phyloP scores from a whole-genome alignment of 1,140 invertebrate genomes.

The Littorina saxatilis region DNA sequence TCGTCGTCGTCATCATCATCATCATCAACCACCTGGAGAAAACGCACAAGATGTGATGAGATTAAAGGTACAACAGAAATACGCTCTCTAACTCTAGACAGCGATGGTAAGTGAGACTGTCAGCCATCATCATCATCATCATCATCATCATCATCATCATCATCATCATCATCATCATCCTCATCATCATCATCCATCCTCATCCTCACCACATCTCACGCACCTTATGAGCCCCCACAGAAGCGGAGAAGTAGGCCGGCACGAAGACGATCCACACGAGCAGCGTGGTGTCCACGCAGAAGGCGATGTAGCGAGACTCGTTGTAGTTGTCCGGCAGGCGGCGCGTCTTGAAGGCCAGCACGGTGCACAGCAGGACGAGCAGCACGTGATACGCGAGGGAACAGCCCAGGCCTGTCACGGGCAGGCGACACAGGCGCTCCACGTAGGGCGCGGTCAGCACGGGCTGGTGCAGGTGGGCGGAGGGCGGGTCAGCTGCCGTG shows the following conservation, averaged over 20 bases:
- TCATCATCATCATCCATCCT: too few relatives aligned
- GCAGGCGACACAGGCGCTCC: slow-evolving; percentile 57
- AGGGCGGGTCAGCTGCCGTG: slow-evolving; percentile 49
- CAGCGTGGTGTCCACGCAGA: slow-evolving; percentile 68
- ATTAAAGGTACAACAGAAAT: too few relatives aligned
- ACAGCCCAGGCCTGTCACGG: slow-evolving; percentile 50
- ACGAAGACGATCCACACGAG: slow-evolving; percentile 69
- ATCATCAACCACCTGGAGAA: too few relatives aligned
- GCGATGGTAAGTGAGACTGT: too few relatives aligned
- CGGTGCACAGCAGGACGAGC: slow-evolving; percentile 90
- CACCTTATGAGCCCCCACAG: slow-evolving; percentile 51
- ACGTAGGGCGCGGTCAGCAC: slow-evolving; percentile 53
- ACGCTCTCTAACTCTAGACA: too few relatives aligned
- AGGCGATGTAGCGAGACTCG: slow-evolving; percentile 68
- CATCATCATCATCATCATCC: too few relatives aligned
- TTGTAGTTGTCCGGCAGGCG: slow-evolving; percentile 70
- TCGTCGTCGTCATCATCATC: too few relatives aligned
- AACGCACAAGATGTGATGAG: too few relatives aligned
- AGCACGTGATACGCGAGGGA: slow-evolving; percentile 89
- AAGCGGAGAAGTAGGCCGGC: slow-evolving; percentile 63
- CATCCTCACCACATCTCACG: not conserved
- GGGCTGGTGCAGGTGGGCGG: slow-evolving; percentile 48
- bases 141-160: too few relatives aligned
- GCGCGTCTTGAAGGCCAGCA: slow-evolving; percentile 87
- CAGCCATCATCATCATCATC: too few relatives aligned